A percentile compares a stretch with the other conserved stretches of the same genome.
Evolutionary conservation across 2,888 invertebrate genomes (phyloP).

Genomic region (Venusia cambrica): DNA sequence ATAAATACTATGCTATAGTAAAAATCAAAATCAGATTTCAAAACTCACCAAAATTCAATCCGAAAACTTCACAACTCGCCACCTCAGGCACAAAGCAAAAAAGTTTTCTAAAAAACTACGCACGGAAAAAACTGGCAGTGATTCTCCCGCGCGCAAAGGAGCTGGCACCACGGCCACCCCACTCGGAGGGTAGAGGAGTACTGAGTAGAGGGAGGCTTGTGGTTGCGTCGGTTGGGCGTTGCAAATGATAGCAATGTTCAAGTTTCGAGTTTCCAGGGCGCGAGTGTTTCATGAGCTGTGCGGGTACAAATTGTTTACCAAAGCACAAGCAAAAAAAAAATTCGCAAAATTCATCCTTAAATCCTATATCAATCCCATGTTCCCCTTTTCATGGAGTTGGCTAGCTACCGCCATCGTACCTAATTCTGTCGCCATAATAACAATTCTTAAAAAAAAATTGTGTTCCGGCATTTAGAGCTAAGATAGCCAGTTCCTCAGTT

Average conservation of each 20-base stretch:
- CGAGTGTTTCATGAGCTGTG: slow-evolving; percentile 22
- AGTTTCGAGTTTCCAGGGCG: slow-evolving; percentile 48
- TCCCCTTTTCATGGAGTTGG: too few species aligned
- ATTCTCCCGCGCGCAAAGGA: slow-evolving; percentile 3
- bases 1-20: too few species aligned
- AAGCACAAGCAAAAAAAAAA: too few species aligned
- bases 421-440: too few species aligned
- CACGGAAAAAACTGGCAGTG: slow-evolving; percentile 43
- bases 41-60: slow-evolving; percentile 21
- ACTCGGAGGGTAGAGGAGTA: slow-evolving; percentile 41
- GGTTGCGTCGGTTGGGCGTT: slow-evolving; percentile 35
- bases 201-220: slow-evolving; percentile 44
- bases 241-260: slow-evolving; percentile 53
- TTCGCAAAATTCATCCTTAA: too few species aligned
- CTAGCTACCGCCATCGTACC: too few species aligned
- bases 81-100: slow-evolving; percentile 17
- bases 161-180: slow-evolving; percentile 42
- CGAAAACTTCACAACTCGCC: slow-evolving; percentile 14
- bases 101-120: slow-evolving; percentile 29
- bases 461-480: too few species aligned
- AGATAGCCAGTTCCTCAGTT: too few species aligned
- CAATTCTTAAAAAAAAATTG: too few species aligned
- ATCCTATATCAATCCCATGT: too few species aligned
- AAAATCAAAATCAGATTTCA: background rate
- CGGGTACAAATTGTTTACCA: too few species aligned